These are phyloP conservation scores for Enteromius argenteus DNA, from an alignment of 2,797 vertebrate species.

Conservation along the genomic window DNA sequence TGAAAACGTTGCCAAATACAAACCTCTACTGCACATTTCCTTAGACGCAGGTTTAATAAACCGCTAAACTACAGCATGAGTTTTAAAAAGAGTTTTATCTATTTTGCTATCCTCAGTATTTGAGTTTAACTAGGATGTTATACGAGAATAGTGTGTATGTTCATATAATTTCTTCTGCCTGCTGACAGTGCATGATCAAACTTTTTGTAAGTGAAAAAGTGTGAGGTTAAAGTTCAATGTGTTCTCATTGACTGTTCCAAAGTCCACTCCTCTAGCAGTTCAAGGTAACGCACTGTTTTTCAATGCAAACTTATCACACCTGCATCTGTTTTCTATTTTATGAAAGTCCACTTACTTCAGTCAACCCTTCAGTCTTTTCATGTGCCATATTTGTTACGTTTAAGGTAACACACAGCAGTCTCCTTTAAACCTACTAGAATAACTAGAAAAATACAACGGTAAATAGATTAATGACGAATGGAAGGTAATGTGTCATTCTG, in stretches of 20 bases:
- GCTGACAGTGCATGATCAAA: slow-evolving; percentile 73
- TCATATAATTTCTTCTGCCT: slow-evolving; percentile 69
- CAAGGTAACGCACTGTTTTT: slow-evolving; percentile 17
- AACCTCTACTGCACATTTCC: slow-evolving; percentile 45
- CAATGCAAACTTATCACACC: background rate
- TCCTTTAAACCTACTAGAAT: background rate
- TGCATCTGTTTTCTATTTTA: slow-evolving; percentile 2
- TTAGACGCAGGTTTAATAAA: slow-evolving; percentile 52
- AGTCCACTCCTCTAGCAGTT: slow-evolving; percentile 42
- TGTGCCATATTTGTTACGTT: slow-evolving; percentile 12
- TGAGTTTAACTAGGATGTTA: slow-evolving; percentile 14
- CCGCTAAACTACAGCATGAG: slow-evolving; percentile 38
- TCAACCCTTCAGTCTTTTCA: background rate
- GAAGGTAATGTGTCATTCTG: background rate
- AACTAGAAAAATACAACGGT: slow-evolving; percentile 5
- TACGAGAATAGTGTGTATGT: background rate
- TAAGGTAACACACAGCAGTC: background rate
- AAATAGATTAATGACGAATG: background rate
- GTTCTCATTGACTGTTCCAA: slow-evolving; percentile 48
- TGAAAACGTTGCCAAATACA: slow-evolving; percentile 57
- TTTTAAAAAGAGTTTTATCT: slow-evolving; percentile 37
- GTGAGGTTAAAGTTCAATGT: slow-evolving; percentile 43
- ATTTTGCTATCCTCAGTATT: slow-evolving; percentile 58
- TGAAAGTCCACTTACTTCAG: background rate
- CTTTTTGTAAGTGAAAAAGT: slow-evolving; percentile 29